Evolutionary conservation across 2,888 invertebrate species (phyloP).

Genomic region (Nomada ferruginata): DNA sequence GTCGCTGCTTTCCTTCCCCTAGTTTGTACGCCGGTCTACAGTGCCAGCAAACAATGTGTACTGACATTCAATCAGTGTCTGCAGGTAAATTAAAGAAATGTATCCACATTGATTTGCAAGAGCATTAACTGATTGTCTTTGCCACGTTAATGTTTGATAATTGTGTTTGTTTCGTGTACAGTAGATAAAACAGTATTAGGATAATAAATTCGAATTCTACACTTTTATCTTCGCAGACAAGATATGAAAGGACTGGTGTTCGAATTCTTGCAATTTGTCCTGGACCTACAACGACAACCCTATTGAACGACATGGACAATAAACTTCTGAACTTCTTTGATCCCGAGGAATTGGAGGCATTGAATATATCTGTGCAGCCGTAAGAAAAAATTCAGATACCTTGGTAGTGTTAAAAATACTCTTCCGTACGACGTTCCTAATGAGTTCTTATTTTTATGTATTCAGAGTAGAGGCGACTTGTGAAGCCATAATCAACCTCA

Average conservation of each 20-base stretch:
- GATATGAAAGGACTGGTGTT: conserved; percentile 73
- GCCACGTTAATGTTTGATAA: too few species aligned
- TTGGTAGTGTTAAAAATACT: neutral
- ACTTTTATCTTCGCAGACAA: neutral
- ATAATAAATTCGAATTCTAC: neutral
- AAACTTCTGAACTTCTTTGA: neutral
- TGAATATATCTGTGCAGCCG: neutral
- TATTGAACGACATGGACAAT: rapidly evolving
- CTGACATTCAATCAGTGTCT: conserved; percentile 72
- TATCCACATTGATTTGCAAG: neutral
- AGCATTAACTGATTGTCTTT: too few species aligned
- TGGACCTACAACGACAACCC: conserved; percentile 51
- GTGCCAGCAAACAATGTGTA: conserved; percentile 85
- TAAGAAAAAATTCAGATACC: neutral
- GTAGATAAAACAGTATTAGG: neutral
- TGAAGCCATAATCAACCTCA: conserved; percentile 64
- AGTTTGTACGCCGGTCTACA: conserved; percentile 84
- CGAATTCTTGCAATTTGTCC: conserved; percentile 80
- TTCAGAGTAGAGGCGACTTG: conserved; percentile 68
- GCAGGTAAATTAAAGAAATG: conserved; percentile 59
- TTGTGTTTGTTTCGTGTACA: too few species aligned
- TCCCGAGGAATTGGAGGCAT: rapidly evolving
- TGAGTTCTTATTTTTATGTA: neutral
- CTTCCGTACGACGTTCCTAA: neutral
- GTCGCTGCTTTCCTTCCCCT: conserved; percentile 85